These are phyloP conservation scores for Phyto melanocephala DNA, from an alignment of 2,888 invertebrate species.

Conservation along the genomic window DNA sequence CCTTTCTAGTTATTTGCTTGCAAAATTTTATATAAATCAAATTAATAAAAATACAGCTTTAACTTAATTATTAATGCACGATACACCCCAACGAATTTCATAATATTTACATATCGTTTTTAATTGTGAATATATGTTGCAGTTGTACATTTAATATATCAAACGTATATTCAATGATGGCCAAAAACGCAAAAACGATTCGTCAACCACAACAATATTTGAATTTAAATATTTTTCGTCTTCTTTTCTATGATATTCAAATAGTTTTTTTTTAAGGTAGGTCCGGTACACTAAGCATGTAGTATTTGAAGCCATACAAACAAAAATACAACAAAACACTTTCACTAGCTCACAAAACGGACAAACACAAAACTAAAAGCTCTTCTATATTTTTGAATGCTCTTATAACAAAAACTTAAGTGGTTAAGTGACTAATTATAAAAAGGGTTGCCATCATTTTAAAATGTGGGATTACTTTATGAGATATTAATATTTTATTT, in stretches of 20 bases:
- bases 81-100: slow-evolving; percentile 29
- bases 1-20: slow-evolving; percentile 3
- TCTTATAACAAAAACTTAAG: slow-evolving; percentile 12
- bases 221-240: slow-evolving; percentile 49
- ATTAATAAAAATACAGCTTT: slow-evolving; percentile 32
- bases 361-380: background rate
- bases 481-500: too few species aligned
- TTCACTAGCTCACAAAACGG: slow-evolving; percentile 69
- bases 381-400: slow-evolving; percentile 15
- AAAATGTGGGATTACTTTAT: too few species aligned
- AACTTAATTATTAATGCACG: slow-evolving; percentile 24
- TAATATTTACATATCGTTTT: too few species aligned
- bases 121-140: too few species aligned
- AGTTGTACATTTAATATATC: slow-evolving; percentile 1
- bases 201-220: slow-evolving; percentile 23
- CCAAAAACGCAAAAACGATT: slow-evolving; percentile 4
- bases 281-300: slow-evolving; percentile 60
- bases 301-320: slow-evolving; percentile 50
- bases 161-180: background rate
- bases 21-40: slow-evolving; percentile 15
- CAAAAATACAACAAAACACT: slow-evolving; percentile 68
- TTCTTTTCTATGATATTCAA: background rate
- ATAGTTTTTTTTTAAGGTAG: slow-evolving; percentile 59
- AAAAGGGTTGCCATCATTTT: background rate
- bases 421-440: background rate